These are phyloP conservation scores for Drosophila nigromelanica DNA, from an alignment of 1,140 invertebrate genomes.

Conservation along the genomic window DNA sequence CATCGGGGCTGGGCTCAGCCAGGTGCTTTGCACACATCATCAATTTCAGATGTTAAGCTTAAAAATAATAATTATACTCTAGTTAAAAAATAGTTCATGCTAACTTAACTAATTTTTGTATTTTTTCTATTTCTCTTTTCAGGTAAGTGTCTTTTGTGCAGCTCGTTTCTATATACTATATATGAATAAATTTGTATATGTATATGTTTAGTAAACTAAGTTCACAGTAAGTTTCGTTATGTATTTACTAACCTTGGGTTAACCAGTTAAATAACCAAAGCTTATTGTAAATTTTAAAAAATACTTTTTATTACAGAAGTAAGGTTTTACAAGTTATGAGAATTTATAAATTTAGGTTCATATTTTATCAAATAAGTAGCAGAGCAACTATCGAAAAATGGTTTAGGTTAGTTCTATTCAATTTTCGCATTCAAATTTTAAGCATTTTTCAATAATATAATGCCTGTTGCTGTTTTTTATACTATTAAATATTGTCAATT, in stretches of 20 bases:
- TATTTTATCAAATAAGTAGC: conserved; percentile 7
- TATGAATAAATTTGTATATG: not conserved
- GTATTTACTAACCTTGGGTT: conserved; percentile 40
- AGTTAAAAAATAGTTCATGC: not conserved
- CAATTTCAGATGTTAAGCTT: conserved; percentile 26
- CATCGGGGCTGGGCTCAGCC: not conserved
- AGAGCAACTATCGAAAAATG: not conserved
- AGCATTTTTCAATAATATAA: not conserved
- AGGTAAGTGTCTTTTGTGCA: conserved; percentile 57
- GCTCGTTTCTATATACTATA: not conserved
- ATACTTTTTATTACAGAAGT: not conserved
- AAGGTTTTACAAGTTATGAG: not conserved
- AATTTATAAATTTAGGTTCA: not conserved
- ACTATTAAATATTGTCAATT: conserved; percentile 1
- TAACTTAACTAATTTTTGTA: conserved; percentile 11
- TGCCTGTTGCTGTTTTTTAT: conserved; percentile 4
- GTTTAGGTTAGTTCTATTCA: conserved; percentile 3
- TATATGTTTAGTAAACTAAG: conserved; percentile 43
- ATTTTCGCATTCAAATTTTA: not conserved
- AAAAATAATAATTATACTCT: not conserved
- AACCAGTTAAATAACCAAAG: conserved; percentile 4
- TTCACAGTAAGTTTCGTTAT: conserved; percentile 69
- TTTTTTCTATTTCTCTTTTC: conserved; percentile 34
- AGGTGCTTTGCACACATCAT: conserved; percentile 9
- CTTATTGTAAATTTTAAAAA: not conserved